A percentile compares a stretch with the other conserved stretches of the same genome.
Evolutionary conservation across 2,113 vertebrate genomes (phyloP).

Genomic region (Pluvialis apricaria): DNA sequence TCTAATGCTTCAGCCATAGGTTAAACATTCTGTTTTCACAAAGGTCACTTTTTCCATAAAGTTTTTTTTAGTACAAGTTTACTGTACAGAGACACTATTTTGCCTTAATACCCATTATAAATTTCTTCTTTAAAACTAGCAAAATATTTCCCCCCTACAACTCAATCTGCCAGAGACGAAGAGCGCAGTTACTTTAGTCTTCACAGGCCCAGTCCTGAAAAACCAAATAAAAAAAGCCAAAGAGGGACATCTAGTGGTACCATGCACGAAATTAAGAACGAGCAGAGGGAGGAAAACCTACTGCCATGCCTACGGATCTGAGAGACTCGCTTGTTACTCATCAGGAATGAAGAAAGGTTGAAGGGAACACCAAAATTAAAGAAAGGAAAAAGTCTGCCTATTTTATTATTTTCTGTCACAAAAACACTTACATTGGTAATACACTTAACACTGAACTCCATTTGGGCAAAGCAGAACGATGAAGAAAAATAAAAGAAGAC

Average conservation of each 20-base stretch:
- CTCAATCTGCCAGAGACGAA: neutral
- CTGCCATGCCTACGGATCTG: neutral
- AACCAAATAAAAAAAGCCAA: slow-evolving; percentile 72
- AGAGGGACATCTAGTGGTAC: slow-evolving; percentile 80
- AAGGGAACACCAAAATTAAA: neutral
- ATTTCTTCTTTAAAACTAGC: neutral
- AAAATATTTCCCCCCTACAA: neutral
- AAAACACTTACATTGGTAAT: neutral
- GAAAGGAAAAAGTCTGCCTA: neutral
- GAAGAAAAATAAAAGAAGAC: neutral
- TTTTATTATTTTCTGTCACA: neutral
- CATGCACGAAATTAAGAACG: neutral
- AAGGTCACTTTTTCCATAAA: slow-evolving; percentile 3
- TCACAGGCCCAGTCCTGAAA: neutral
- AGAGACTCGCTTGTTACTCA: neutral
- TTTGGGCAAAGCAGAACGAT: neutral
- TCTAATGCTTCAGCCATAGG: neutral
- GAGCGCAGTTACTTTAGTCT: neutral
- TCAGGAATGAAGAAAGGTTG: neutral
- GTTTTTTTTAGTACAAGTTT: neutral
- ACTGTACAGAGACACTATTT: neutral
- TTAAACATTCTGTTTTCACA: neutral
- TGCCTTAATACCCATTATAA: neutral
- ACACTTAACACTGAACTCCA: neutral
- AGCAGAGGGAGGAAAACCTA: neutral